Conservation (phyloP, 2,888 invertebrate species). For the Parochlus steinenii region DNA sequence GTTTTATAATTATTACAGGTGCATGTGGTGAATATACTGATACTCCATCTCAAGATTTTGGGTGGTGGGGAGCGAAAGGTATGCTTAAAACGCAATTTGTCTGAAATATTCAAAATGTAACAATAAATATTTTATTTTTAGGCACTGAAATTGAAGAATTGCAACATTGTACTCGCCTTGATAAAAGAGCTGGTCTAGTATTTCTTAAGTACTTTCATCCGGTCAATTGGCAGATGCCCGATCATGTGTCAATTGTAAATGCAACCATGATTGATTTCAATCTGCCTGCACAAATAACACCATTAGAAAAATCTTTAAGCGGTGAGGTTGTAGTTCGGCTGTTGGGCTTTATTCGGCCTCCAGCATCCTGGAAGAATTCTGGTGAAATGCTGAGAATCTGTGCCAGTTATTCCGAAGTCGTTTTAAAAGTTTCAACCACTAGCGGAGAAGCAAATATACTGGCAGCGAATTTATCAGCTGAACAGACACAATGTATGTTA, state of each 20-base stretch:
- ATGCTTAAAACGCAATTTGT: no score
- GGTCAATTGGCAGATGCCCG: slow-evolving; percentile 74
- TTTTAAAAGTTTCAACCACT: slow-evolving; percentile 35
- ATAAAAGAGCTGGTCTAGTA: slow-evolving; percentile 74
- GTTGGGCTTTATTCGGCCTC: slow-evolving; percentile 67
- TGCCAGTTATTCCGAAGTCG: slow-evolving; percentile 59
- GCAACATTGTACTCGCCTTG: slow-evolving; percentile 59
- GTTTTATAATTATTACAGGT: no score
- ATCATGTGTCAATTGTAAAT: slow-evolving; percentile 71
- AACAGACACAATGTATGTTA: slow-evolving; percentile 49
- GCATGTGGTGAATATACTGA: slow-evolving; percentile 60
- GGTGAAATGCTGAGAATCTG: slow-evolving; percentile 58
- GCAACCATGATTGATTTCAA: slow-evolving; percentile 70
- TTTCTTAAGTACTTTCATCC: slow-evolving; percentile 78
- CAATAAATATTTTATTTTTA: no score
- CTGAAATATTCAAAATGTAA: slow-evolving; percentile 17
- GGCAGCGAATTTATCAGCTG: slow-evolving; percentile 47
- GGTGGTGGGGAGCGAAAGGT: slow-evolving; percentile 86
- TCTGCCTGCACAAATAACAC: slow-evolving; percentile 49
- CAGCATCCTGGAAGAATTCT: slow-evolving; percentile 49
- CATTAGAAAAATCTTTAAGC: slow-evolving; percentile 46
- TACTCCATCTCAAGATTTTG: slow-evolving; percentile 61
- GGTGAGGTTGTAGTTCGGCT: slow-evolving; percentile 63
- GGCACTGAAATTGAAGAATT: slow-evolving; percentile 55
- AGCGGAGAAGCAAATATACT: slow-evolving; percentile 29